Base-by-base conservation (phyloP, 2,113 vertebrate species). In the Willisornis vidua region DNA sequence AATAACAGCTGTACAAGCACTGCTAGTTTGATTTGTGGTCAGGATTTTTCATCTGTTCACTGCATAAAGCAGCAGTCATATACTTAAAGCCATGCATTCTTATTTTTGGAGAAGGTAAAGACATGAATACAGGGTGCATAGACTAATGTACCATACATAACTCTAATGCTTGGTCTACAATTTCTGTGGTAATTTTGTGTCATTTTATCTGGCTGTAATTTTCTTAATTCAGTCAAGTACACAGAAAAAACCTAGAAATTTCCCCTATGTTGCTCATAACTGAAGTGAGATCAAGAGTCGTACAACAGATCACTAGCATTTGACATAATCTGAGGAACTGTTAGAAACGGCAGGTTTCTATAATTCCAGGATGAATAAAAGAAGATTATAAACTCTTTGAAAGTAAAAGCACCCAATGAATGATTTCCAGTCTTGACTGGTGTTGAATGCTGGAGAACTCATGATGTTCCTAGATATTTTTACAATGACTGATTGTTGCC, bases 21-120 rank as follows among this genome's bases (percentile, higher is more conserved):
- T 81, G 61, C 48, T 41, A 35, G 29, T 79, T 62, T 88, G 82
- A 92, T 96, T 86, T 95, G 75, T 95, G 71, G 46, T 48, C 37
- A 19, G 71, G 49, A 46, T 31, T 90, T 79, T 73, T 51, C 59
- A 83, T 29, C 43, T 77, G 18, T 83, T 70, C 37, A 5, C 29
- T 71, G 61, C 57, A 35, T 45, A 79, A 65, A 83, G 78, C 79
- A 83, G 55, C 67, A 70, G 15, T 35, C 9, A 0, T 16, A 14
- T 35, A 22, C 78, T 41, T 54, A 49, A 23, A 67, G 62, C 31
- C 16, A 1, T 5, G 22, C 4, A 3, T 54, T 51, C 54, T 55
- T 61, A 35, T 59, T 43, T 52, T 65, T 20, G 19, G 37, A 18
- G 23, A 41, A 54, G 41, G 31, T n/a, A 55, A 49, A 51, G 63